Evolutionary conservation across 2,113 vertebrate species (phyloP).

Genomic region (Nanorana parkeri): DNA sequence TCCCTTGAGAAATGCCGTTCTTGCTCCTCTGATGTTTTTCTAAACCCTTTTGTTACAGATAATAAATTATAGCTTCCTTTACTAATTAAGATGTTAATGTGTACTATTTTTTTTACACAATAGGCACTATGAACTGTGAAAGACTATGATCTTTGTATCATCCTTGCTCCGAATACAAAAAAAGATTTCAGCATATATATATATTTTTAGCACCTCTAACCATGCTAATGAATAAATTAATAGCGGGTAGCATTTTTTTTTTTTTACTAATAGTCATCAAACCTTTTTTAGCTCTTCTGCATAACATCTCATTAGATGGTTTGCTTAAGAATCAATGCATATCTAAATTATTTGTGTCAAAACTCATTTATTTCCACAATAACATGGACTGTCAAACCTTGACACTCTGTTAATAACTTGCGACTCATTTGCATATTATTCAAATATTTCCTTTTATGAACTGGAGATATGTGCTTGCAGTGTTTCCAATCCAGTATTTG

Average conservation of each 20-base stretch:
- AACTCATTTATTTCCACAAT: conserved; percentile 88
- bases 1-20: too few relatives aligned
- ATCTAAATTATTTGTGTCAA: conserved; percentile 86
- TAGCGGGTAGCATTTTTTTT: conserved; percentile 73
- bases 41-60: conserved; percentile 11
- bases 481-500: conserved; percentile 67
- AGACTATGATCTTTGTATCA: conserved; percentile 54
- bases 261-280: conserved; percentile 76
- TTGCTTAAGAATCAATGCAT: conserved; percentile 83
- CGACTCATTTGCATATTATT: conserved; percentile 83
- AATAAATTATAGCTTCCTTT: not conserved
- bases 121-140: conserved; percentile 70
- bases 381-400: conserved; percentile 81
- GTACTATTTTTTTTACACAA: conserved; percentile 9
- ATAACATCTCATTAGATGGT: conserved; percentile 78
- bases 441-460: conserved; percentile 80
- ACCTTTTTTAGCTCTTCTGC: conserved; percentile 74
- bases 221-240: conserved; percentile 80
- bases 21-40: too few relatives aligned
- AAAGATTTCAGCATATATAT: conserved; percentile 66
- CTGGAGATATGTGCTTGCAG: conserved; percentile 67
- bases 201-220: conserved; percentile 73
- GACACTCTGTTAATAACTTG: conserved; percentile 85
- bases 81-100: conserved; percentile 7
- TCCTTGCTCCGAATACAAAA: conserved; percentile 66